Evolutionary conservation across 64 coral and sea anemone genomes (phyloP).

Genomic region (Hydrozoanthus tunicans): DNA sequence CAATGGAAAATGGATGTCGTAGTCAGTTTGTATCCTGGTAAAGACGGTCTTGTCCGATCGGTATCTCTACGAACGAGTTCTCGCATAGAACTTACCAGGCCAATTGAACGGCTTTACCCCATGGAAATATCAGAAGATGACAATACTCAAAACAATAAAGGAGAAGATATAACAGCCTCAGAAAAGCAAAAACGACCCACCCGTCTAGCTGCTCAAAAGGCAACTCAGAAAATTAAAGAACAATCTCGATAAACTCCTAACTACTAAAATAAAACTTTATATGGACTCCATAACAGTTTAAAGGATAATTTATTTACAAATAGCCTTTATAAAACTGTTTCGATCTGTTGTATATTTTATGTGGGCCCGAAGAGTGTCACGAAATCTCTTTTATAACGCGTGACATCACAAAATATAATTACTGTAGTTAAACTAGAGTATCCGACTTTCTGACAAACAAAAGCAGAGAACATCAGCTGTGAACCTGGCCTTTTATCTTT

Average conservation of each 20-base stretch:
- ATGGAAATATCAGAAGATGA: conserved; percentile 43
- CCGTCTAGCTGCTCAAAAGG: conserved; percentile 7
- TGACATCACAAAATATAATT: too few relatives aligned
- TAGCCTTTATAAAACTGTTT: too few relatives aligned
- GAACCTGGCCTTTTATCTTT: too few relatives aligned
- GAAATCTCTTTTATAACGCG: too few relatives aligned
- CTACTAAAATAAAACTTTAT: conserved; percentile 1
- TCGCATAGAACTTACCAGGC: background rate
- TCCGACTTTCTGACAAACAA: too few relatives aligned
- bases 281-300: background rate
- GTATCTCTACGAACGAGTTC: conserved; percentile 36
- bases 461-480: too few relatives aligned
- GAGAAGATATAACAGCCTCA: background rate
- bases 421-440: too few relatives aligned
- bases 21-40: conserved; percentile 12
- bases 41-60: conserved; percentile 51
- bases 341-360: too few relatives aligned
- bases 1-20: conserved; percentile 39
- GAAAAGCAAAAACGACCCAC: conserved; percentile 3
- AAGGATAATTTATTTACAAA: background rate
- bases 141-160: background rate
- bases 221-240: conserved; percentile 10
- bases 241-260: background rate
- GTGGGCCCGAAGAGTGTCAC: too few relatives aligned
- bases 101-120: conserved; percentile 19